Percentiles rank a stretch among this genome's conserved stretches.
These are phyloP conservation scores for Diorhabda carinulata DNA, from an alignment of 1,140 invertebrate species.

Conservation along the genomic window DNA sequence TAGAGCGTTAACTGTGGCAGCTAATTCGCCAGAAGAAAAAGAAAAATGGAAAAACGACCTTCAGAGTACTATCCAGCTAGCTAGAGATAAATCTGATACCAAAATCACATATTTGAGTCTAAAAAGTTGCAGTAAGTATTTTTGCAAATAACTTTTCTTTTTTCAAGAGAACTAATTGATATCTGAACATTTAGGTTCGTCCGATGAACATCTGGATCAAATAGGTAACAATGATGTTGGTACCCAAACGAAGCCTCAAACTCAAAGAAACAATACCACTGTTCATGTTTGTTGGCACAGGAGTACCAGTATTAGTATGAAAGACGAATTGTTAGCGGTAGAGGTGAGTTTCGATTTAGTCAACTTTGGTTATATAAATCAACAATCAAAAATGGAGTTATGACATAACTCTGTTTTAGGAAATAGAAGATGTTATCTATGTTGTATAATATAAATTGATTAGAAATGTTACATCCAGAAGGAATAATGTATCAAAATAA, in stretches of 20 bases:
- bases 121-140: constrained; percentile 71
- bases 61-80: constrained; percentile 65
- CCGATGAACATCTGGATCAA: constrained; percentile 70
- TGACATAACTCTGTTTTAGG: no score
- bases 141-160: constrained; percentile 5
- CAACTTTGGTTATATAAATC: no score
- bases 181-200: constrained; percentile 55
- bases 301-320: constrained; percentile 79
- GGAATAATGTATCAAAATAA: no score
- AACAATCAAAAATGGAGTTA: no score
- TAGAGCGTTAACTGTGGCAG: constrained; percentile 67
- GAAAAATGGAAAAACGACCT: constrained; percentile 84
- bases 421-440: no score
- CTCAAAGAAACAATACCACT: constrained; percentile 82
- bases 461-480: no score
- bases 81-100: constrained; percentile 60
- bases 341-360: constrained; percentile 53
- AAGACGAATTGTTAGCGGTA: constrained; percentile 77
- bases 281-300: constrained; percentile 97
- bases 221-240: constrained; percentile 54
- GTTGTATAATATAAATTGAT: no score
- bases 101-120: constrained; percentile 68
- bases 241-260: constrained; percentile 52
- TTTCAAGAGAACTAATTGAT: background rate
- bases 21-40: constrained; percentile 79